Evolutionary conservation across 2,888 invertebrate genomes (phyloP).

Genomic region (Carabus problematicus): DNA sequence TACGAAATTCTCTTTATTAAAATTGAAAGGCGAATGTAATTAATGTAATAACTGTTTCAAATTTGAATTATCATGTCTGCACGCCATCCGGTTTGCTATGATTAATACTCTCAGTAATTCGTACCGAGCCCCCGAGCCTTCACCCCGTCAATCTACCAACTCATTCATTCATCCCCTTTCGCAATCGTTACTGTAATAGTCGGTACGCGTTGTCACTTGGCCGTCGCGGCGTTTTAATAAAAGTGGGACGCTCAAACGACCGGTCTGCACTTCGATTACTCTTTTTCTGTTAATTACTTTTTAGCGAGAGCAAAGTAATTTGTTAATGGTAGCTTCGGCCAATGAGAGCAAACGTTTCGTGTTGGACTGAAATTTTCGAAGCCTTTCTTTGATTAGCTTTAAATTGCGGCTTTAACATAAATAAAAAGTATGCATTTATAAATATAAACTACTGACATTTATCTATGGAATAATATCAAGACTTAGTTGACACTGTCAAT

Average conservation of each 20-base stretch:
- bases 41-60: slow-evolving; percentile 37
- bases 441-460: too few species aligned
- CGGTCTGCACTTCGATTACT: slow-evolving; percentile 4
- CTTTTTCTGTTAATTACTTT: slow-evolving; percentile 35
- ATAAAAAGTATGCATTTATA: too few species aligned
- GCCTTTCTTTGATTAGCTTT: not conserved
- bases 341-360: not conserved
- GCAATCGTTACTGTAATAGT: too few species aligned
- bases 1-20: slow-evolving; percentile 26
- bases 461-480: too few species aligned
- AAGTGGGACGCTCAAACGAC: slow-evolving; percentile 13
- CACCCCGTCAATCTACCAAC: not conserved
- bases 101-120: slow-evolving; percentile 32
- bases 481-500: too few species aligned
- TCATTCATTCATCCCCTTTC: not conserved
- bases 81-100: slow-evolving; percentile 23
- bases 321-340: slow-evolving; percentile 13
- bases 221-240: slow-evolving; percentile 15
- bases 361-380: not conserved
- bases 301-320: slow-evolving; percentile 24
- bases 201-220: too few species aligned
- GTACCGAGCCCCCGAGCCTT: slow-evolving; percentile 5
- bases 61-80: slow-evolving; percentile 40
- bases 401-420: too few species aligned
- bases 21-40: slow-evolving; percentile 36